phyloP scores from a whole-genome alignment of 1,140 invertebrate species.

The Camponotus pennsylvanicus region DNA sequence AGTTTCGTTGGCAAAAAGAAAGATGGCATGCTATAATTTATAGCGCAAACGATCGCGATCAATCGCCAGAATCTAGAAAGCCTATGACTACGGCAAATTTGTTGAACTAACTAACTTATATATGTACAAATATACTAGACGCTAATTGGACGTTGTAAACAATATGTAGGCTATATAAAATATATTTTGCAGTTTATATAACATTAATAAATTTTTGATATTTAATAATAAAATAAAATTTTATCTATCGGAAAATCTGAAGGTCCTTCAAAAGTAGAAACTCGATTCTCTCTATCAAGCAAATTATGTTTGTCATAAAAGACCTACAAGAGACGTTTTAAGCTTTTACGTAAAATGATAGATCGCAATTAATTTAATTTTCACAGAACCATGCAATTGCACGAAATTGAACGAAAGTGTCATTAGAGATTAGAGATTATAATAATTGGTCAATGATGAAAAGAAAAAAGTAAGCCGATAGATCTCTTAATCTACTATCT shows the following conservation, averaged over 20 bases:
- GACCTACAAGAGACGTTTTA: background rate
- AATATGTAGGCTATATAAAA: background rate
- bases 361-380: background rate
- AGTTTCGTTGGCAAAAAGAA: background rate
- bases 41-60: slow-evolving; percentile 25
- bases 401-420: background rate
- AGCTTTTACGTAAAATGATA: background rate
- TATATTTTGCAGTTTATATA: background rate
- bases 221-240: background rate
- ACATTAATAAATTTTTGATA: slow-evolving; percentile 5
- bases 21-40: slow-evolving; percentile 37
- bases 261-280: background rate
- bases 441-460: slow-evolving; percentile 2
- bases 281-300: background rate
- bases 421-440: background rate
- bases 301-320: background rate
- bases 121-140: background rate
- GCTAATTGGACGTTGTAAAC: background rate
- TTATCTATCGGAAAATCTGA: background rate
- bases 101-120: background rate
- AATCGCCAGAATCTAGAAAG: background rate
- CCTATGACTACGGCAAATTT: background rate
- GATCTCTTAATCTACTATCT: slow-evolving; percentile 36
- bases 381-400: background rate
- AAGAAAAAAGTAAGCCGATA: background rate